A percentile compares a stretch with the other conserved stretches of the same genome.
These are phyloP conservation scores for Lepisosteus oculatus DNA, from an alignment of 2,113 vertebrate genomes.

Conservation along the genomic window DNA sequence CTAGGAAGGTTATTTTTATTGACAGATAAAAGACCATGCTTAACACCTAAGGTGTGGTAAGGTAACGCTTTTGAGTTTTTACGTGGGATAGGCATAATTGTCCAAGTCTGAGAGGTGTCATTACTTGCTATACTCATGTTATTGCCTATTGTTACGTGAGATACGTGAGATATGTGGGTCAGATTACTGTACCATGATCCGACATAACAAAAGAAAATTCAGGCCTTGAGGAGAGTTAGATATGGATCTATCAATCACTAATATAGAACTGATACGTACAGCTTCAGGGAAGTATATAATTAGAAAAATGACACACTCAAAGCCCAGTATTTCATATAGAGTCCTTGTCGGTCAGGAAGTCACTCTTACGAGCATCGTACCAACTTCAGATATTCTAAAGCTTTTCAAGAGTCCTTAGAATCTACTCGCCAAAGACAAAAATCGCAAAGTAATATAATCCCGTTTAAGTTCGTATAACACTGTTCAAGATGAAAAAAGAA, in stretches of 20 bases:
- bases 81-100: not conserved
- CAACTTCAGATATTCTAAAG: too few species aligned
- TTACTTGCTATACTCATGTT: not conserved
- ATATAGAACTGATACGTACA: not conserved
- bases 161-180: not conserved
- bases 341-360: too few species aligned
- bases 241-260: slow-evolving; percentile 4
- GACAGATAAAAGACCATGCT: not conserved
- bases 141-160: slow-evolving; percentile 1
- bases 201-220: not conserved
- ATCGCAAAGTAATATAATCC: too few species aligned
- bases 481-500: too few species aligned
- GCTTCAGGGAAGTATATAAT: not conserved
- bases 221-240: not conserved
- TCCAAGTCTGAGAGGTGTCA: not conserved
- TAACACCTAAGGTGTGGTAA: not conserved
- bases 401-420: too few species aligned
- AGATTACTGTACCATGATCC: not conserved
- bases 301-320: not conserved
- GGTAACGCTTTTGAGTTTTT: not conserved
- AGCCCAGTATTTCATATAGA: too few species aligned
- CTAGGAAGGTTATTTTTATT: not conserved
- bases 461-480: too few species aligned
- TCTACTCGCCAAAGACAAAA: too few species aligned
- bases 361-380: too few species aligned